phyloP scores from a whole-genome alignment of 2,888 invertebrate genomes.

The Eupithecia pulchellata region DNA sequence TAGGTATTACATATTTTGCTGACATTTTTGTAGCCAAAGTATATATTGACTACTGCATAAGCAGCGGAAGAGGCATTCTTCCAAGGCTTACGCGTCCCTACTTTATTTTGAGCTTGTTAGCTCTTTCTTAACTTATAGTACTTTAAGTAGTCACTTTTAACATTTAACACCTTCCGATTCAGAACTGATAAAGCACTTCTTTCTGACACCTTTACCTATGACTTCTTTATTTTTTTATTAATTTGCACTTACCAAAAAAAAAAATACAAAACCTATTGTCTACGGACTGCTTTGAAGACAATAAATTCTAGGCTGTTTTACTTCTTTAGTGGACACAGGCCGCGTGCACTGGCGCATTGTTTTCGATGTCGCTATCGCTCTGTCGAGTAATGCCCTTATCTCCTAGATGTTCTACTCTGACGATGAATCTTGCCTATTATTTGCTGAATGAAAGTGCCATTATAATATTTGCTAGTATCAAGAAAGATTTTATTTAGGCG shows the following conservation, averaged over 20 bases:
- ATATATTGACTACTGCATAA: no score
- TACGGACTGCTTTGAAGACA: neutral
- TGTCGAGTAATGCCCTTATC: constrained; percentile 59
- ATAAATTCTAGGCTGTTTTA: neutral
- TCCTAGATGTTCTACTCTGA: constrained; percentile 32
- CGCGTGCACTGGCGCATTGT: constrained; percentile 68
- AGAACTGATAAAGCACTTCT: neutral
- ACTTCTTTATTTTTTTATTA: no score
- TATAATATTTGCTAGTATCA: neutral
- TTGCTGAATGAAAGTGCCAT: constrained; percentile 29
- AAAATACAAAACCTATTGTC: no score
- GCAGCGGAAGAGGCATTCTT: no score
- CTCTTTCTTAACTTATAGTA: no score
- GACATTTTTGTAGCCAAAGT: no score
- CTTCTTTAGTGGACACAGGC: constrained; percentile 19
- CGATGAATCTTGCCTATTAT: constrained; percentile 23
- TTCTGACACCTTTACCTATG: neutral
- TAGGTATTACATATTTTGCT: no score
- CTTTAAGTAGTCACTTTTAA: no score
- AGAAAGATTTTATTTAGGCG: neutral
- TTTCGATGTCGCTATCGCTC: constrained; percentile 74
- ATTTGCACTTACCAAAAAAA: no score
- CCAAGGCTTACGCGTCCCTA: no score
- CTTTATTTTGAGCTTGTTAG: no score
- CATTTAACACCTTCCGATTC: neutral